Evolutionary conservation across 2,888 invertebrate species (phyloP).

Genomic region (Drosophila crucigera): DNA sequence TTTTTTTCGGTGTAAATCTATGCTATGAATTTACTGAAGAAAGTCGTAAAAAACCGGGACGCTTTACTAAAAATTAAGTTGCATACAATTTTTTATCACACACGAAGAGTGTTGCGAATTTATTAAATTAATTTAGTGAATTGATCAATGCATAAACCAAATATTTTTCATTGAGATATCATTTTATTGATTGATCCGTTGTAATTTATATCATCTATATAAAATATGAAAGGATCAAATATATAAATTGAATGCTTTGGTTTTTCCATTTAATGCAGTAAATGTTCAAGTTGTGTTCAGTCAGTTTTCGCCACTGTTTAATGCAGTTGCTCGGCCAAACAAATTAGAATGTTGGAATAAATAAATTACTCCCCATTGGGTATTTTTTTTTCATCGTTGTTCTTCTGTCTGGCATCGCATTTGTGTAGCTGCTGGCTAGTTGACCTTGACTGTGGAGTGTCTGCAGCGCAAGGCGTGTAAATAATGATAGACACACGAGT

Average conservation of each 20-base stretch:
- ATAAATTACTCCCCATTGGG: constrained; percentile 49
- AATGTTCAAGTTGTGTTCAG: not conserved
- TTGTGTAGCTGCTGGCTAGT: not conserved
- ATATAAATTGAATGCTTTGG: too few relatives aligned
- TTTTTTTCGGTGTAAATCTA: not conserved
- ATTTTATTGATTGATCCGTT: not conserved
- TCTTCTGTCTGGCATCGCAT: not conserved
- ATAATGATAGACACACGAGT: constrained; percentile 51
- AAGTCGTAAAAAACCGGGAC: not conserved
- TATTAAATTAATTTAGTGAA: not conserved
- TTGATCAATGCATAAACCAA: not conserved
- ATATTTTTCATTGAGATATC: not conserved
- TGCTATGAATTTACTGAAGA: not conserved
- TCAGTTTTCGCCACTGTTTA: not conserved
- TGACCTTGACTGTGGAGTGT: constrained; percentile 45
- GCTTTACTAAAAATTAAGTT: not conserved
- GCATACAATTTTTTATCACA: not conserved
- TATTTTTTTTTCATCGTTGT: not conserved
- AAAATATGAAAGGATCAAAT: not conserved
- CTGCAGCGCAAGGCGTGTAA: constrained; percentile 44
- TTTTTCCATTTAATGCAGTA: not conserved
- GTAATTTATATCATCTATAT: not conserved
- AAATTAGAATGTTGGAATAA: constrained; percentile 57
- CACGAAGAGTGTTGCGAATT: not conserved
- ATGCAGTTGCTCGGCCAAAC: constrained; percentile 15